phyloP scores from a whole-genome alignment of 2,888 invertebrate species.

The Rhagonycha lutea region DNA sequence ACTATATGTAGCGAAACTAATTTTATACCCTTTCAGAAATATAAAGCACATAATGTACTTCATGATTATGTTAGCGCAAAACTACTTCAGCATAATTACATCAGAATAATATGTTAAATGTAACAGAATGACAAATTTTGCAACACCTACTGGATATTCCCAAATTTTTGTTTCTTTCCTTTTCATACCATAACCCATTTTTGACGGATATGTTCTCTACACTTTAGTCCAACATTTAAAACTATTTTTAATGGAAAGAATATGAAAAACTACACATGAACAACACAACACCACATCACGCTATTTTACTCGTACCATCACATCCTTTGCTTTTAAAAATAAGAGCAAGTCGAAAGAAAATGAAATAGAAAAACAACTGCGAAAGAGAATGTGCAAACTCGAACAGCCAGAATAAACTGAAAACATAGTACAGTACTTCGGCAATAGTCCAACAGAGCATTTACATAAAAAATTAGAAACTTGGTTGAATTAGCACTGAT shows the following conservation, averaged over 20 bases:
- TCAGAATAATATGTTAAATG: background rate
- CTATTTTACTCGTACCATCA: background rate
- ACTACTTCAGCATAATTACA: background rate
- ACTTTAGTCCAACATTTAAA: background rate
- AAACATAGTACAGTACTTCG: slow-evolving; percentile 15
- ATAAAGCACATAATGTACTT: background rate
- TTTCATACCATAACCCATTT: slow-evolving; percentile 15
- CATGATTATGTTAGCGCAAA: background rate
- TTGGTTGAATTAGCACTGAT: slow-evolving; percentile 18
- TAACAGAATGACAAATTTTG: background rate
- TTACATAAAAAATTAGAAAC: slow-evolving; percentile 22
- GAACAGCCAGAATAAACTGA: slow-evolving; percentile 12
- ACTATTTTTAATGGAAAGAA: background rate
- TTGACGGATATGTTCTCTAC: background rate
- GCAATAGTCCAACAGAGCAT: slow-evolving; percentile 20
- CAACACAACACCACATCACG: background rate
- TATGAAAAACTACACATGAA: background rate
- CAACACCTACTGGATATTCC: slow-evolving; percentile 17
- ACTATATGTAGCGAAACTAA: background rate
- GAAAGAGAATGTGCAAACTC: background rate
- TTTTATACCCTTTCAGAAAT: background rate
- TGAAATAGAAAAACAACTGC: background rate
- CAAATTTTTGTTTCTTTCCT: slow-evolving; percentile 21
- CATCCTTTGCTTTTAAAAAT: background rate
- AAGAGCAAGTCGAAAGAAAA: background rate